phyloP scores from a whole-genome alignment of 2,113 vertebrate species.

The Ramphastos sulfuratus region DNA sequence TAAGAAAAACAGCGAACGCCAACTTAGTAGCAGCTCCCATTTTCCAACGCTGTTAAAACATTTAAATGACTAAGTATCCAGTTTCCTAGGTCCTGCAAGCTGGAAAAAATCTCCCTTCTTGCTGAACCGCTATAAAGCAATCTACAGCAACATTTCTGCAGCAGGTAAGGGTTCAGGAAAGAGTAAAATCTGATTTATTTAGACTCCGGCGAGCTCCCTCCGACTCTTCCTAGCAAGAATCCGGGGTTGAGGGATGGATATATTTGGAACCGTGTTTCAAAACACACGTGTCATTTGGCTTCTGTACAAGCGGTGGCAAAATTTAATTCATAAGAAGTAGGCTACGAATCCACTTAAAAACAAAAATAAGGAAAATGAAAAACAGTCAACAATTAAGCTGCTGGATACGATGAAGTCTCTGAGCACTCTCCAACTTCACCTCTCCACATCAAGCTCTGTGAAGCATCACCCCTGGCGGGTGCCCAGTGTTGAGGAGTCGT shows the following conservation, averaged over 20 bases:
- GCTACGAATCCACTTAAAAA: slow-evolving; percentile 6
- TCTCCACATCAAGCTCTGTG: background rate
- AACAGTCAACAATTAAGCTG: slow-evolving; percentile 15
- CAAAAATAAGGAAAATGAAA: background rate
- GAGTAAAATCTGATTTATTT: slow-evolving; percentile 41
- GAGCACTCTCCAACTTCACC: background rate
- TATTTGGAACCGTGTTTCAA: slow-evolving; percentile 62
- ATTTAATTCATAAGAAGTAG: slow-evolving; percentile 59
- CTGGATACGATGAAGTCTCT: slow-evolving; percentile 1
- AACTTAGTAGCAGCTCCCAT: slow-evolving; percentile 99
- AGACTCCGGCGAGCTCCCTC: slow-evolving; percentile 11
- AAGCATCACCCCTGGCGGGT: slow-evolving; percentile 22
- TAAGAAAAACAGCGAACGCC: slow-evolving; percentile 97
- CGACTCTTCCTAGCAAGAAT: slow-evolving; percentile 10
- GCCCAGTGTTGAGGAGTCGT: background rate
- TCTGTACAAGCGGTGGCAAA: slow-evolving; percentile 67
- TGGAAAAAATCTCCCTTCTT: slow-evolving; percentile 72
- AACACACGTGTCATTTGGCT: slow-evolving; percentile 71
- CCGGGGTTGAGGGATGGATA: slow-evolving; percentile 11
- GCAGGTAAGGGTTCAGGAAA: slow-evolving; percentile 24
- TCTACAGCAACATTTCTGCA: slow-evolving; percentile 53
- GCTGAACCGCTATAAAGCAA: slow-evolving; percentile 73
- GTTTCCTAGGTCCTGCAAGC: slow-evolving; percentile 70
- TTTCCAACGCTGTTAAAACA: slow-evolving; percentile 81
- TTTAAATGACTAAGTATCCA: slow-evolving; percentile 76